These are phyloP conservation scores for Drosophila anomalipes DNA, from an alignment of 2,888 invertebrate genomes.

Conservation along the genomic window DNA sequence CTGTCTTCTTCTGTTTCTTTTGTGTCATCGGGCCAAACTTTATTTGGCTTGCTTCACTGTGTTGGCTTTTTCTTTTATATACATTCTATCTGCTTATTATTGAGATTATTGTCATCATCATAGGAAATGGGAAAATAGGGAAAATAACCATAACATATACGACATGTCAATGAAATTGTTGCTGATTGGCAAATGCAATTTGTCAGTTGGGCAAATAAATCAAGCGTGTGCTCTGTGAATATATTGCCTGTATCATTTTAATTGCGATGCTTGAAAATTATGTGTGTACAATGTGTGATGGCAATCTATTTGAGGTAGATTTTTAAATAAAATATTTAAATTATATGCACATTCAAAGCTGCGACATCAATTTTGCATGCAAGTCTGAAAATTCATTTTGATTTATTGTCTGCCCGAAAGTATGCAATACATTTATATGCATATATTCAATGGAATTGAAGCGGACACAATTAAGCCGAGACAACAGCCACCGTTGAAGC, in stretches of 20 bases:
- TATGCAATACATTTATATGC: not conserved
- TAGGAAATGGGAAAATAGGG: slow-evolving; percentile 17
- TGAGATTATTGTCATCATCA: slow-evolving; percentile 64
- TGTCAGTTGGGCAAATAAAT: slow-evolving; percentile 39
- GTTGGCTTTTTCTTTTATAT: slow-evolving; percentile 3
- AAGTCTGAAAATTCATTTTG: not conserved
- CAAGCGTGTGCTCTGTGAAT: slow-evolving; percentile 42
- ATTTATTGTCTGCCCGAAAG: not conserved
- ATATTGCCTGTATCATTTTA: slow-evolving; percentile 50
- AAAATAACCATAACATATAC: slow-evolving; percentile 29
- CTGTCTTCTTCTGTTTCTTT: slow-evolving; percentile 12
- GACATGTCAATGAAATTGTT: slow-evolving; percentile 31
- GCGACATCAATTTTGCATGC: not conserved
- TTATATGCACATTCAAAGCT: no score
- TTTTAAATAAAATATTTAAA: not conserved
- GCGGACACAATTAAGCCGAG: not conserved
- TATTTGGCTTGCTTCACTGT: slow-evolving; percentile 38
- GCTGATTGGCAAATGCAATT: slow-evolving; percentile 25
- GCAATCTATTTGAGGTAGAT: slow-evolving; percentile 19
- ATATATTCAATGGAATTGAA: not conserved
- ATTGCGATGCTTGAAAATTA: slow-evolving; percentile 35
- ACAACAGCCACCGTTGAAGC: not conserved
- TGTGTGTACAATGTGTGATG: not conserved
- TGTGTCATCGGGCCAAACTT: slow-evolving; percentile 29
- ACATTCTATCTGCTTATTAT: slow-evolving; percentile 64